Conservation (phyloP, 2,797 vertebrate species). For the Typhlichthys eigenmanni region DNA sequence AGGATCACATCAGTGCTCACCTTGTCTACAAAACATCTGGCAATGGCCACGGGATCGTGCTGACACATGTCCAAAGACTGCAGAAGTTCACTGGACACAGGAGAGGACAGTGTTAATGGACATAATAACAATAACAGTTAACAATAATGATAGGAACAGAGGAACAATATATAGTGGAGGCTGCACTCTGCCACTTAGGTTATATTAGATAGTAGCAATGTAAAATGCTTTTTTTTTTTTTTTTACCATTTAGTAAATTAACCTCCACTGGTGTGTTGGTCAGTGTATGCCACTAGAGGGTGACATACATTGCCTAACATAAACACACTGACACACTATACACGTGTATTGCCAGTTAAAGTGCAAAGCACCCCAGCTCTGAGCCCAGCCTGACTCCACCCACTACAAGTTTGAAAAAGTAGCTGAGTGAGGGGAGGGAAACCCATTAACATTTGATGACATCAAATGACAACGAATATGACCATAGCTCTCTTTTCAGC, state of each 20-base stretch:
- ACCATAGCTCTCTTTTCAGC: no score
- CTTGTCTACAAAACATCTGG: constrained; percentile 92
- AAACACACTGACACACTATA: neutral
- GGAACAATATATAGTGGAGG: neutral
- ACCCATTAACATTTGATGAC: no score
- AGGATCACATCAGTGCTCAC: constrained; percentile 64
- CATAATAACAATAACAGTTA: neutral
- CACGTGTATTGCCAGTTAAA: no score
- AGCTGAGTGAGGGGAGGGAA: no score
- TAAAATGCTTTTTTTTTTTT: neutral
- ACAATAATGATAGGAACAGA: neutral
- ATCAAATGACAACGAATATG: no score
- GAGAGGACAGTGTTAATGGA: neutral
- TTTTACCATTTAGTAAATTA: neutral
- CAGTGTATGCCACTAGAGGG: constrained; percentile 52
- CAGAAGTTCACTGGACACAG: constrained; percentile 83
- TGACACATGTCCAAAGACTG: constrained; percentile 91
- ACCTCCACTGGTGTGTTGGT: neutral
- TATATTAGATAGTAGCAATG: no score
- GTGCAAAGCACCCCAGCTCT: no score
- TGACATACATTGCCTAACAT: constrained; percentile 27
- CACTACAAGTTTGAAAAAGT: no score
- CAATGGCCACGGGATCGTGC: constrained; percentile 89
- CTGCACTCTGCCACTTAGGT: no score
- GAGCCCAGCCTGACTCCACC: no score